Evolutionary conservation across 2,113 vertebrate species (phyloP), one percentile per base, ranked within the genome.

Genomic region (Cinclus mexicanus): DNA sequence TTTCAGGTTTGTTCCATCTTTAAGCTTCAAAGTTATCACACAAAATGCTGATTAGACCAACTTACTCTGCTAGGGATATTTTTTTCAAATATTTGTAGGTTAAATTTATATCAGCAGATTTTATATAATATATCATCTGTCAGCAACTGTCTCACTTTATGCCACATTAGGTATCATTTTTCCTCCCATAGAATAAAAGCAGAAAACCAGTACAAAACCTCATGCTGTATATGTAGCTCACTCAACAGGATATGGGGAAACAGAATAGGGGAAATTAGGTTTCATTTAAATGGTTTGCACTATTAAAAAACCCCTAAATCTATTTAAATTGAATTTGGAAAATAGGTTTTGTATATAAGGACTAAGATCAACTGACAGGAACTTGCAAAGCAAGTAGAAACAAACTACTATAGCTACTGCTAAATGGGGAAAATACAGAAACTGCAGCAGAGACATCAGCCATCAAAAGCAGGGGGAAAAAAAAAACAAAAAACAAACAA

Each of bases 81-180:
- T 72, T 47, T 83, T 11, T n/a, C 20, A 41, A 29, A 76, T 76
- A 26, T 57, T 60, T 78, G 14, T 83, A 91, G 25, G 67, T 61
- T 83, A 86, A 53, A 92, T 65, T 92, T 92, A 15, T 57, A 88
- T 44, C 50, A 80, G 44, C 41, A 76, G 75, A 85, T 90, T 92
- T 82, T 55, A 60, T 57, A 13, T 7, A 78, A 79, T 44, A 20
- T 79, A 77, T 65, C 85, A 65, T 65, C 57, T 92, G 63, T 70
- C 94, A 90, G 49, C 70, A 96, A 16, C 85, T 83, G 63, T 77
- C 78, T 65, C 11, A n/a, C 49, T 87, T 79, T n/a, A 82, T 61
- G 42, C 39, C 44, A 85, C 39, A 65, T 11, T 68, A 17, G 41
- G 17, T 90, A 77, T 90, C 70, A 72, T 91, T 87, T 94, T 53